Evolutionary conservation across 2,888 invertebrate species (phyloP), one percentile per base, ranked within the genome.

Genomic region (Meteorus colon): DNA sequence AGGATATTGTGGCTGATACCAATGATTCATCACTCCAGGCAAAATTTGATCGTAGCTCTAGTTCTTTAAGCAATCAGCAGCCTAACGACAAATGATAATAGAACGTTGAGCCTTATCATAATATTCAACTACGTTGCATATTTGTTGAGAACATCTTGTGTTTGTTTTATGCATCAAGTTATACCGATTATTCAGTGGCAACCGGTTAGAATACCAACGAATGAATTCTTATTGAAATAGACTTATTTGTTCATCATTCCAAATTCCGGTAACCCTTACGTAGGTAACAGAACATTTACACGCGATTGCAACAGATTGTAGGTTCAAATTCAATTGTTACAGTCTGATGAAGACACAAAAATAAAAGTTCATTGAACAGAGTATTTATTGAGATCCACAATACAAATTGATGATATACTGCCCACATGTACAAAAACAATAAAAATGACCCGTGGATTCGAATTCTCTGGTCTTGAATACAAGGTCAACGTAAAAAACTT

Each of bases 41-140:
- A 6, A 88, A 86, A 80, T 88, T 87, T 55, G 85, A 86, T 79
- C 87, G 86, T 41, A 83, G 85, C 66, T 88, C 87, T 60, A 86
- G 86, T 75, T 86, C 83, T 67, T 86, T 85, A 63, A 82, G 82
- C n/a, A 87, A 85, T 77, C 86, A 82, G 72, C 86, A 82, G 77
- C 85, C 87, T 78, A 86, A 85, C 83, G 81, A 85, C 69, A 86
- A 85, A 82, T 24, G 19, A 65, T 37, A n/a, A 51, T 48, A 12
- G 14, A 62, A 31, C 2, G 8, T 3, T 5, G 41, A 41, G 6
- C 41, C 8, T 41, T 5, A 14, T 31, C n/a, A 31, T 31, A 14
- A 31, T 29, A 31, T 62, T 14, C 12, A 60, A n/a, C 31, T 31
- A 31, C 37, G 16, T n/a, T 14, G 51, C 31, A n/a, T 16, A n/a